Evolutionary conservation across 2,888 invertebrate species (phyloP).

Genomic region (Patella depressa): DNA sequence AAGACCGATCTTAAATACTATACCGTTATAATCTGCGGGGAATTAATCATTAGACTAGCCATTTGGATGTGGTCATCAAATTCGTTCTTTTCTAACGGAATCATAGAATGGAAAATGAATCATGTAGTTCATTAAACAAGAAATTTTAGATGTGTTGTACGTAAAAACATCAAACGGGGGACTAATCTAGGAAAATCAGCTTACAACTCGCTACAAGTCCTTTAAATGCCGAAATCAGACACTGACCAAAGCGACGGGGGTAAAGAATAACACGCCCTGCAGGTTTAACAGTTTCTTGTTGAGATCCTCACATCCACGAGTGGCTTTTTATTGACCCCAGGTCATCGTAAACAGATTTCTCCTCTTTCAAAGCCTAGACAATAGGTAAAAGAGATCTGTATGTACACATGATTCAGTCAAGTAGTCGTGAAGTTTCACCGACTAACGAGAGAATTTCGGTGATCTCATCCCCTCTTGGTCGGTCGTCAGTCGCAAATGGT

Average conservation of each 20-base stretch:
- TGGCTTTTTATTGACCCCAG: conserved; percentile 7
- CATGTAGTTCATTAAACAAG: conserved; percentile 9
- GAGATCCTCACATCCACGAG: conserved; percentile 2
- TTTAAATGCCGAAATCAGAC: conserved; percentile 1
- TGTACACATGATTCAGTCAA: neutral
- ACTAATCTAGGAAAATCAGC: neutral
- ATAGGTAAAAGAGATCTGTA: conserved; percentile 9
- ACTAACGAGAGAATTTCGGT: too few species aligned
- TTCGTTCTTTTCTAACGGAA: neutral
- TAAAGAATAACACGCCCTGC: conserved; percentile 9
- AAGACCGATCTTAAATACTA: too few species aligned
- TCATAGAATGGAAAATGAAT: neutral
- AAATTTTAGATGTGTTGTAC: neutral
- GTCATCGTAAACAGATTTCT: conserved; percentile 11
- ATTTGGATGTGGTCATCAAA: neutral
- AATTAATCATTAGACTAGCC: too few species aligned
- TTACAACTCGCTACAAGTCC: conserved; percentile 10
- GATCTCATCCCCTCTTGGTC: too few species aligned
- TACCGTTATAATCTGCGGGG: too few species aligned
- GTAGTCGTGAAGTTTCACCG: neutral
- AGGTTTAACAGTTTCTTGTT: conserved; percentile 6
- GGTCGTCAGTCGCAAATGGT: too few species aligned
- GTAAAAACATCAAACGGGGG: neutral
- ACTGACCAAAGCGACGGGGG: conserved; percentile 12
- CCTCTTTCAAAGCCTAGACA: neutral